These are phyloP conservation scores for Leptinotarsa undecemlineata DNA, from an alignment of 1,140 invertebrate genomes.

Conservation along the genomic window DNA sequence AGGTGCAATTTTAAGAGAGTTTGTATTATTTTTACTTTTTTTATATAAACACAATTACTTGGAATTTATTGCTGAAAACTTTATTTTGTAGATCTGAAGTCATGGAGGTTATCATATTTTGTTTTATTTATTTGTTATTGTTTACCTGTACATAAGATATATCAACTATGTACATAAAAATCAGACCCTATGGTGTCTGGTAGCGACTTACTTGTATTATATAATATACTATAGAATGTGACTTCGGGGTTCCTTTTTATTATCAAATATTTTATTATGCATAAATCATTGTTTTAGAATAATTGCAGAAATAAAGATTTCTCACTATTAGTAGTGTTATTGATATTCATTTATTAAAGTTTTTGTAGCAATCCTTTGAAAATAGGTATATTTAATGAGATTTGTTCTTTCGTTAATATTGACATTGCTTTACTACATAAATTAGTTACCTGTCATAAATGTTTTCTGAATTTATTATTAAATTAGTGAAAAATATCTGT, in stretches of 20 bases:
- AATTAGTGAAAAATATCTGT: too few species aligned
- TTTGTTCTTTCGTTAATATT: too few species aligned
- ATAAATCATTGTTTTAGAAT: conserved; percentile 52
- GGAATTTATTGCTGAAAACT: neutral
- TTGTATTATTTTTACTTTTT: conserved; percentile 18
- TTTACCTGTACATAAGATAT: conserved; percentile 52
- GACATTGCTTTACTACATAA: too few species aligned
- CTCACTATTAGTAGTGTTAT: conserved; percentile 43
- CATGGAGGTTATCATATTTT: conserved; percentile 37
- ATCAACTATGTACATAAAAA: conserved; percentile 46
- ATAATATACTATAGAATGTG: conserved; percentile 46
- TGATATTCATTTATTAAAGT: neutral
- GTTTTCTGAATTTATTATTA: too few species aligned
- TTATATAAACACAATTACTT: neutral
- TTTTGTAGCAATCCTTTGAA: too few species aligned
- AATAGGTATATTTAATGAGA: too few species aligned
- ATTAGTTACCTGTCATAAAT: too few species aligned
- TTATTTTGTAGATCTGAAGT: conserved; percentile 37
- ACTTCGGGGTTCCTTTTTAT: conserved; percentile 50
- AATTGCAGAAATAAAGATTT: conserved; percentile 53
- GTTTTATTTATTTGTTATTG: conserved; percentile 46
- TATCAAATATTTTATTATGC: conserved; percentile 51
- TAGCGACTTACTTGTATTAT: conserved; percentile 37
- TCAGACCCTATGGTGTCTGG: conserved; percentile 52
- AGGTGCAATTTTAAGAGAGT: conserved; percentile 30